Percentiles rank a stretch among this genome's conserved stretches.
Evolutionary conservation across 1,140 invertebrate genomes (phyloP).

Genomic region (Macrobrachium rosenbergii): DNA sequence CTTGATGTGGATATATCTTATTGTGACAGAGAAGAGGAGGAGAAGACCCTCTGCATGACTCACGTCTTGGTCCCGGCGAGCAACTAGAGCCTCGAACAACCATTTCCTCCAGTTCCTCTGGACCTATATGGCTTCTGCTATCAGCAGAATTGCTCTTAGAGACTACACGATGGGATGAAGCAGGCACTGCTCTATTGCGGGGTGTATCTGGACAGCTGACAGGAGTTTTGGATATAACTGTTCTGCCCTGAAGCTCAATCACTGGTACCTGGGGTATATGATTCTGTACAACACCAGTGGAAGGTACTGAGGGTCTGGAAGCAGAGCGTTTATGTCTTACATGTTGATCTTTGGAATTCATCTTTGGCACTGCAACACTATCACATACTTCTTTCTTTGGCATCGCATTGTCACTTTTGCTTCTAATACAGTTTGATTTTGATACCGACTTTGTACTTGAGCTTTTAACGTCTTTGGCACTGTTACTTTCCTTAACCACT

Average conservation of each 20-base stretch:
- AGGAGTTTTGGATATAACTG: not conserved
- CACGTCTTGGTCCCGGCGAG: slow-evolving; percentile 24
- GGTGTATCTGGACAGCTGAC: not conserved
- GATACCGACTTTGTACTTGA: slow-evolving; percentile 52
- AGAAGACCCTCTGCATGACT: slow-evolving; percentile 12
- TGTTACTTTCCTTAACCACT: slow-evolving; percentile 23
- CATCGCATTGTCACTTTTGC: slow-evolving; percentile 24
- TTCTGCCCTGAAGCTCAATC: not conserved
- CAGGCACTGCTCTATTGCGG: slow-evolving; percentile 1
- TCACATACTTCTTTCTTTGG: slow-evolving; percentile 25
- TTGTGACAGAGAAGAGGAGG: slow-evolving; percentile 50
- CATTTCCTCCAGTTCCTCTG: slow-evolving; percentile 20
- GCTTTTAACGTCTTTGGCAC: slow-evolving; percentile 5
- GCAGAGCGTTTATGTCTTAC: slow-evolving; percentile 5
- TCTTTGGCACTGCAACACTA: slow-evolving; percentile 42
- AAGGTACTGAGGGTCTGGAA: not conserved
- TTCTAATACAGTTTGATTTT: slow-evolving; percentile 45
- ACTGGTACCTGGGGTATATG: slow-evolving; percentile 5
- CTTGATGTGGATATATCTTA: slow-evolving; percentile 51
- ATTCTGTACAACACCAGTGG: slow-evolving; percentile 14
- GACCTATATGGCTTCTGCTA: not conserved
- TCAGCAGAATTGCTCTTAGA: slow-evolving; percentile 14
- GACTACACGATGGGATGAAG: not conserved
- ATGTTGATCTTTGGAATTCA: slow-evolving; percentile 2
- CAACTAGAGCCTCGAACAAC: slow-evolving; percentile 1